A percentile compares a stretch with the other conserved stretches of the same genome.
Conservation (phyloP, 1,140 invertebrate species). For the Lasioglossum albipes region DNA sequence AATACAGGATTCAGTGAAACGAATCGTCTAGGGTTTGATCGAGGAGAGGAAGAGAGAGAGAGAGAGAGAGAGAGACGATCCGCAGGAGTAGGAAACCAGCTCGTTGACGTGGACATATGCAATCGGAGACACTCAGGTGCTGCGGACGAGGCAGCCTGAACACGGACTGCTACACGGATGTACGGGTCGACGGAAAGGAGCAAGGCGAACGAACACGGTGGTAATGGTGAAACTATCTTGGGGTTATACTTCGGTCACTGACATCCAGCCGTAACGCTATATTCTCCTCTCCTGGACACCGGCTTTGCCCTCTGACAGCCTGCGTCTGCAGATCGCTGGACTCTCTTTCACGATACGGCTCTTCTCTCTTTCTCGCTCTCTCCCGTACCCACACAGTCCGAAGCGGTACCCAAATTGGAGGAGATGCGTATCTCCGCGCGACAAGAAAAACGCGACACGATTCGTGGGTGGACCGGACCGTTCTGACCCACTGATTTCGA, state of each 20-base stretch:
- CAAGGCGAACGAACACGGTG: slow-evolving; percentile 57
- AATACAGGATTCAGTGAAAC: slow-evolving; percentile 2
- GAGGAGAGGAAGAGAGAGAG: not conserved
- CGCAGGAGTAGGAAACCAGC: not conserved
- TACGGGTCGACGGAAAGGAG: slow-evolving; percentile 57
- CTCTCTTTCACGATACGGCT: slow-evolving; percentile 21
- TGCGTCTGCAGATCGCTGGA: slow-evolving; percentile 1
- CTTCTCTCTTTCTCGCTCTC: no score
- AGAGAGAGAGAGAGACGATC: not conserved
- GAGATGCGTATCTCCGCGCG: slow-evolving; percentile 3
- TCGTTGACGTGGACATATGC: slow-evolving; percentile 29
- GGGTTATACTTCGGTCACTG: slow-evolving; percentile 77
- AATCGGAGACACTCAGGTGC: slow-evolving; percentile 39
- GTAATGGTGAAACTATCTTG: slow-evolving; percentile 74
- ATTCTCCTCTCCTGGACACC: slow-evolving; percentile 61
- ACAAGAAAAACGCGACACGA: not conserved
- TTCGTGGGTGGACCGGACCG: not conserved
- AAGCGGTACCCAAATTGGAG: not conserved
- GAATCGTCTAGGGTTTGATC: not conserved
- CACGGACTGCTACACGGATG: slow-evolving; percentile 47
- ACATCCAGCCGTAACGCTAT: slow-evolving; percentile 68
- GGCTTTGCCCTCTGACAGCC: slow-evolving; percentile 65
- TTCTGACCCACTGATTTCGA: not conserved
- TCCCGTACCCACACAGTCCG: no score
- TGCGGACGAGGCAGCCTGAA: slow-evolving; percentile 27